Conservation (phyloP, 2,888 invertebrate genomes). For the Sericinus montela region DNA sequence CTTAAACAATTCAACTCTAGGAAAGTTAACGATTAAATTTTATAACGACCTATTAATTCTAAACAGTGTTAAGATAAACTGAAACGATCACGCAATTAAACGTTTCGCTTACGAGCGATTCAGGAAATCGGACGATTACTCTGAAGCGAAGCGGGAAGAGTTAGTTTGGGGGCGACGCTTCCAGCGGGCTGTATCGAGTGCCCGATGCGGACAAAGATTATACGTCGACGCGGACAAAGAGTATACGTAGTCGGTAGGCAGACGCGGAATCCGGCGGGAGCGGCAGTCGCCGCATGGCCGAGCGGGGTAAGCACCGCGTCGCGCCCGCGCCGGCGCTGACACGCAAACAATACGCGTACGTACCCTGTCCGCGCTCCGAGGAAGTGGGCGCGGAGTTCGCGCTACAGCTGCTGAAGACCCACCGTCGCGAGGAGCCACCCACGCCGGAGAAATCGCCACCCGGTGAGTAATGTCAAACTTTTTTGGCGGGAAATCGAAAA, state of each 20-base stretch:
- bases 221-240: too few relatives aligned
- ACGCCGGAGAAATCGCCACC: constrained; percentile 55
- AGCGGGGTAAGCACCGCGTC: constrained; percentile 72
- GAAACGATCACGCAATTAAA: neutral
- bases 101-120: neutral
- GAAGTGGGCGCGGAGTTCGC: constrained; percentile 73
- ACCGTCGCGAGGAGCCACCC: constrained; percentile 36
- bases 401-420: constrained; percentile 50
- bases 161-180: neutral
- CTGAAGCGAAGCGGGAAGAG: neutral
- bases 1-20: neutral
- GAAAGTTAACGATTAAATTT: neutral
- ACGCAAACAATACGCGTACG: constrained; percentile 72
- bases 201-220: too few relatives aligned
- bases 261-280: constrained; percentile 24
- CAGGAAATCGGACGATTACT: neutral
- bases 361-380: constrained; percentile 73
- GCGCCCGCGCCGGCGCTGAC: constrained; percentile 70
- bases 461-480: constrained; percentile 41
- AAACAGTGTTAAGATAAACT: neutral
- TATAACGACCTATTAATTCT: neutral
- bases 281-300: constrained; percentile 76
- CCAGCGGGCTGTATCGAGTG: neutral
- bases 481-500: constrained; percentile 26
- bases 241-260: too few relatives aligned